Percentiles rank a stretch among this genome's conserved stretches.
Evolutionary conservation across 2,113 vertebrate species (phyloP).

Genomic region (Tetrao urogallus): DNA sequence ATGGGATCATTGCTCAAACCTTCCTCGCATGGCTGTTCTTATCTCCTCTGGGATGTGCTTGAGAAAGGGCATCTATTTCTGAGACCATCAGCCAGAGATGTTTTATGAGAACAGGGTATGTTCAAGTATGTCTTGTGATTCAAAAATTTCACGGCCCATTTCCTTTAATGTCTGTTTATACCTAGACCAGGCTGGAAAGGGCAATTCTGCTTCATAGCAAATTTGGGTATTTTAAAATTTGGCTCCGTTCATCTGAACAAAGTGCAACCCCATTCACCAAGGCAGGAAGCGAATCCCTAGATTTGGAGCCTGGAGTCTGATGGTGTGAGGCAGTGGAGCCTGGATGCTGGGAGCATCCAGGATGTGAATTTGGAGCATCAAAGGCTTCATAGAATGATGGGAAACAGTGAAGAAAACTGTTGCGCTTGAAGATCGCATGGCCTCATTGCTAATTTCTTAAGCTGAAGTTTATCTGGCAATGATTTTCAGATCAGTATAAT

Average conservation of each 20-base stretch:
- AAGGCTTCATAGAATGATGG: fast-evolving
- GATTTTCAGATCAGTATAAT: neutral
- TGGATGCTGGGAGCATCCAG: neutral
- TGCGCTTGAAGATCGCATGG: neutral
- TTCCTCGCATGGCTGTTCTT: neutral
- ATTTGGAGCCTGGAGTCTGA: neutral
- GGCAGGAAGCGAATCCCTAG: neutral
- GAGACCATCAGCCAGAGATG: neutral
- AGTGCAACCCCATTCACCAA: neutral
- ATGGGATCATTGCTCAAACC: neutral
- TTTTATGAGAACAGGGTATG: neutral
- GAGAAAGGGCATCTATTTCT: neutral
- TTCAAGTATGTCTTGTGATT: neutral
- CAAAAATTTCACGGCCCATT: neutral
- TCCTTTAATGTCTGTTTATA: neutral
- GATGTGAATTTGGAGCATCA: neutral
- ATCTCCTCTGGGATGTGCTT: neutral
- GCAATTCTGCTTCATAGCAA: neutral
- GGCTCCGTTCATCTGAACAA: neutral
- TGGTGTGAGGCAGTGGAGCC: neutral
- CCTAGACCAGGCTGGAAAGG: neutral
- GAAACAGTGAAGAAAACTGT: neutral
- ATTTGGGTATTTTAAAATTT: neutral
- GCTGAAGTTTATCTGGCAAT: neutral
- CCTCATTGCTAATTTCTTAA: neutral